Evolutionary conservation across 2,113 vertebrate species (phyloP).

Genomic region (Paedocypris sp.): DNA sequence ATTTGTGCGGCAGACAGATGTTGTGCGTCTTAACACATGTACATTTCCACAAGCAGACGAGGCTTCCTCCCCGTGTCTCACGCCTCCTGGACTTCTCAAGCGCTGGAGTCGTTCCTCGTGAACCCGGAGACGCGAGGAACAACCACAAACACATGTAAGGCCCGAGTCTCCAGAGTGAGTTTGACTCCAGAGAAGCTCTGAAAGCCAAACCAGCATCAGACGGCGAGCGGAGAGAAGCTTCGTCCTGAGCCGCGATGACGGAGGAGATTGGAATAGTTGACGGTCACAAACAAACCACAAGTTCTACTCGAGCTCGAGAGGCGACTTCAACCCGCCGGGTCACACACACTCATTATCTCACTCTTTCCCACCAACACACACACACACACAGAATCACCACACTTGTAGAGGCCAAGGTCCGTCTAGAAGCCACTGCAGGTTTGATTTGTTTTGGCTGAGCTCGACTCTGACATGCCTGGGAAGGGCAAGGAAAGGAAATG

Average conservation of each 20-base stretch:
- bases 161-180: neutral
- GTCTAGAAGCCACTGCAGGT: slow-evolving; percentile 62
- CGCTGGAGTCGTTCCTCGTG: too few species aligned
- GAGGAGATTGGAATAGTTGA: too few species aligned
- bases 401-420: slow-evolving; percentile 56
- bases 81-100: too few species aligned
- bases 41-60: too few species aligned
- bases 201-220: neutral
- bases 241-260: too few species aligned
- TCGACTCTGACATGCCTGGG: slow-evolving; percentile 76
- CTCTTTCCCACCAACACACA: slow-evolving; percentile 33
- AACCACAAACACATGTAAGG: slow-evolving; percentile 6
- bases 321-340: too few species aligned
- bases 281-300: too few species aligned
- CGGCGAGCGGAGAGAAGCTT: neutral
- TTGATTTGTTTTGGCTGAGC: slow-evolving; percentile 74
- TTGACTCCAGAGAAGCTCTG: neutral
- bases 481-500: slow-evolving; percentile 90
- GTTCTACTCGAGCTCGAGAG: too few species aligned
- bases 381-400: slow-evolving; percentile 49
- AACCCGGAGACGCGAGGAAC: too few species aligned
- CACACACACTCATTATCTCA: slow-evolving; percentile 1
- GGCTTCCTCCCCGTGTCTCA: too few species aligned
- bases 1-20: too few species aligned
- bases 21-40: too few species aligned